Percentiles rank a stretch among this genome's conserved stretches.
Conservation (phyloP, 2,888 invertebrate species). For the Oxycera nigricornis region DNA sequence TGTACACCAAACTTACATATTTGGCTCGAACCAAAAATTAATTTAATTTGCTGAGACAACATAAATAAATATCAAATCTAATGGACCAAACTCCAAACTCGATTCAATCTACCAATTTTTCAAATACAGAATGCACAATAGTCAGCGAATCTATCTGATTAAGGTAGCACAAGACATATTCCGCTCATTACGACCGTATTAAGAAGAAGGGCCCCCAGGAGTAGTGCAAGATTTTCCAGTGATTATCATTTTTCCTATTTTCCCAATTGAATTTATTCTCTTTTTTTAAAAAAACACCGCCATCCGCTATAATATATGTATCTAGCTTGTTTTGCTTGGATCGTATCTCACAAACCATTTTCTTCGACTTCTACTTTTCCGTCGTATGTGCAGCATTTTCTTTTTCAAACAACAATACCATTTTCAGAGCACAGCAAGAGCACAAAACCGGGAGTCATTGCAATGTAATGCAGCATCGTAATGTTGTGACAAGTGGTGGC, state of each 20-base stretch:
- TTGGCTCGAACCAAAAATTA: background rate
- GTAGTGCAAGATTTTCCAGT: too few relatives aligned
- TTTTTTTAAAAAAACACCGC: too few relatives aligned
- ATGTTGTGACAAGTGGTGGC: background rate
- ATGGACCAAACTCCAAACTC: background rate
- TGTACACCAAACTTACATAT: background rate
- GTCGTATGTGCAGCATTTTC: too few relatives aligned
- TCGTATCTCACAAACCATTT: too few relatives aligned
- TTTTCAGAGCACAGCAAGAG: constrained; percentile 11
- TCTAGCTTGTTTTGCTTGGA: too few relatives aligned
- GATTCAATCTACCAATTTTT: background rate
- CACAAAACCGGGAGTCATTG: background rate
- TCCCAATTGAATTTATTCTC: too few relatives aligned
- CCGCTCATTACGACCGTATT: constrained; percentile 19
- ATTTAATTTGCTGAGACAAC: background rate
- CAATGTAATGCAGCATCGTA: background rate
- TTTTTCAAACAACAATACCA: constrained; percentile 25
- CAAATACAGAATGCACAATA: background rate
- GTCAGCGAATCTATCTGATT: background rate
- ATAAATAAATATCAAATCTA: background rate
- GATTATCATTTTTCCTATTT: background rate
- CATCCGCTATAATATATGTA: too few relatives aligned
- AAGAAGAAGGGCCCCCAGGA: background rate
- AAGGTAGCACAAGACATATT: background rate
- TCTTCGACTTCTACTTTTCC: too few relatives aligned